Base-by-base conservation (phyloP, 2,797 vertebrate genomes). In the Falco novaeseelandiae region DNA sequence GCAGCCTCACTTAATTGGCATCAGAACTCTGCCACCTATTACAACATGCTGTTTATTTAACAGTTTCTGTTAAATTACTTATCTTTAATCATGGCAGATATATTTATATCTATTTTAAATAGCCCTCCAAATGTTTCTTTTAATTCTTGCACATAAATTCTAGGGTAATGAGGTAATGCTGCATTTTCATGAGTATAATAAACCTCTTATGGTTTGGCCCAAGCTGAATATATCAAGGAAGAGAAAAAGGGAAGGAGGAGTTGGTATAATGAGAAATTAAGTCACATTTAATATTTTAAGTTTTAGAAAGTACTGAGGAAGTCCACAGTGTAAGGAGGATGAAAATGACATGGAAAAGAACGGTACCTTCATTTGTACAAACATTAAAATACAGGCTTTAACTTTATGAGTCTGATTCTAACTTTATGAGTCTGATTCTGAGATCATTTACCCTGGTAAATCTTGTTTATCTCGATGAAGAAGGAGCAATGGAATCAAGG, bases 31-130 rank as follows among this genome's bases (percentile, higher is more conserved):
- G 52, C 48, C 55, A 90, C 59, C 66, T 93, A 92, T 87, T 87
- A 83, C 14, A 77, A 46, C 48, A 83, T 46, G 67, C 48, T 90
- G 93, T 92, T 94, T 96, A 94, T 89, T 93, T 90, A 95, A 90
- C 83, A 95, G 66, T 89, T 96, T 94, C 77, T 90, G 51, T 92
- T 91, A 93, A 92, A 96, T 94, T 84, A 83, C 80, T 89, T 95
- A 66, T 78, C 87, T 92, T 90, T 93, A 90, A 95, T 92, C 59
- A 89, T 72, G 70, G 44, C 12, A 93, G 83, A 91, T 86, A 91
- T 72, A 97, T 94, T 92, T 94, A 79, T 93, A 91, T 71, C 70
- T 89, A 65, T 94, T 96, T 89, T 80, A 96, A 93, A 95, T 69
- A 93, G 54, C 38, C 57, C 26, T 93, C 81, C 81, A 93, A 96